Evolutionary conservation across 64 coral and sea anemone species (phyloP).

Genomic region (Cladopsammia gracilis): DNA sequence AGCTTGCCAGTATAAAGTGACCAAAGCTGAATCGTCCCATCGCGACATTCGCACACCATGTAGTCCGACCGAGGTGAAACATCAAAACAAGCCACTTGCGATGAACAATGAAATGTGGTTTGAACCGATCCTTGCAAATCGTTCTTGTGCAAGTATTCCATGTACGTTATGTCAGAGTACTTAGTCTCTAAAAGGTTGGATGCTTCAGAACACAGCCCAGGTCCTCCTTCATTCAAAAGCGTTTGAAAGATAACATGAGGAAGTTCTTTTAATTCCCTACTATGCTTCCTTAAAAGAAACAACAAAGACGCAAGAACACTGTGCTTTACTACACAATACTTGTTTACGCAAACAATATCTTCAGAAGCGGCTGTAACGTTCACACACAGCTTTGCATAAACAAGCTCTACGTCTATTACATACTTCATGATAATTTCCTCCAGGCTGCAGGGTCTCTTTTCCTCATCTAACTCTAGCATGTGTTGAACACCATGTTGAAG

Average conservation of each 20-base stretch:
- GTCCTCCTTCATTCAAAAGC: not conserved
- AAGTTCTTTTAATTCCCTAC: not conserved
- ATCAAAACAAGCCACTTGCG: constrained; percentile 29
- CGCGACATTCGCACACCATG: not conserved
- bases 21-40: constrained; percentile 2
- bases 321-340: not conserved
- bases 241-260: not conserved
- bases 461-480: not conserved
- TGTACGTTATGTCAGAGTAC: not conserved
- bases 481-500: not conserved
- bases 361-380: not conserved
- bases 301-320: not conserved
- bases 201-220: not conserved
- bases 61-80: not conserved
- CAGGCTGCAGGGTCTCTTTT: not conserved
- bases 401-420: too few species aligned
- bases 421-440: not conserved
- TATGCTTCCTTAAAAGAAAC: not conserved
- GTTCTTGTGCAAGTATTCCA: not conserved
- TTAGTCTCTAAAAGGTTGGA: not conserved
- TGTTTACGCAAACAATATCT: not conserved
- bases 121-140: not conserved
- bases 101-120: not conserved
- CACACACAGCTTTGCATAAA: not conserved
- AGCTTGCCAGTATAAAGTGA: constrained; percentile 8